phyloP scores from a whole-genome alignment of 2,797 vertebrate genomes.

The Dryobates pubescens region DNA sequence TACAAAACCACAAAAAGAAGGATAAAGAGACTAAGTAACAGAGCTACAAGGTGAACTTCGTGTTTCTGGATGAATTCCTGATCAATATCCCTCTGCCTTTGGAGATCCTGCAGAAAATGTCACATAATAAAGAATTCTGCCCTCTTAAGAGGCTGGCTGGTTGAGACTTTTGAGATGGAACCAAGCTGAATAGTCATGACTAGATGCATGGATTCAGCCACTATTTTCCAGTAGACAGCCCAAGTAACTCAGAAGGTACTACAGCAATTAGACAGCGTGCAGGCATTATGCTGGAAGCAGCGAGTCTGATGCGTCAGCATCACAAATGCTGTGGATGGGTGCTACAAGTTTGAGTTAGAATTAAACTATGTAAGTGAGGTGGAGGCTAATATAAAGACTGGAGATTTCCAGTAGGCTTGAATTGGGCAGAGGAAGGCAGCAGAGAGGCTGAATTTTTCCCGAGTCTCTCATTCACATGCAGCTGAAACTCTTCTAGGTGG shows the following conservation, averaged over 20 bases:
- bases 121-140: neutral
- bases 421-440: neutral
- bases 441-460: constrained; percentile 10
- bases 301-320: neutral
- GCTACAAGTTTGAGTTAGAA: neutral
- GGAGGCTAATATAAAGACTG: neutral
- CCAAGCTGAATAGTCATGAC: neutral
- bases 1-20: neutral
- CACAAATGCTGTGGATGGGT: neutral
- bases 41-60: neutral
- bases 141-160: neutral
- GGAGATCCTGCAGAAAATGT: neutral
- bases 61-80: neutral
- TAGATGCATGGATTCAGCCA: neutral
- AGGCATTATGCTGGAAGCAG: neutral
- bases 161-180: neutral
- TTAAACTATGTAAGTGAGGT: neutral
- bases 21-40: neutral
- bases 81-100: neutral
- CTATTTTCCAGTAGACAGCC: neutral
- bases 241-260: neutral
- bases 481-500: neutral
- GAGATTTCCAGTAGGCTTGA: neutral
- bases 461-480: neutral
- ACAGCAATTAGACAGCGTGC: neutral